A percentile compares a stretch with the other conserved stretches of the same genome.
These are phyloP conservation scores for Lethocerus indicus DNA, from an alignment of 1,140 invertebrate species.

Conservation along the genomic window DNA sequence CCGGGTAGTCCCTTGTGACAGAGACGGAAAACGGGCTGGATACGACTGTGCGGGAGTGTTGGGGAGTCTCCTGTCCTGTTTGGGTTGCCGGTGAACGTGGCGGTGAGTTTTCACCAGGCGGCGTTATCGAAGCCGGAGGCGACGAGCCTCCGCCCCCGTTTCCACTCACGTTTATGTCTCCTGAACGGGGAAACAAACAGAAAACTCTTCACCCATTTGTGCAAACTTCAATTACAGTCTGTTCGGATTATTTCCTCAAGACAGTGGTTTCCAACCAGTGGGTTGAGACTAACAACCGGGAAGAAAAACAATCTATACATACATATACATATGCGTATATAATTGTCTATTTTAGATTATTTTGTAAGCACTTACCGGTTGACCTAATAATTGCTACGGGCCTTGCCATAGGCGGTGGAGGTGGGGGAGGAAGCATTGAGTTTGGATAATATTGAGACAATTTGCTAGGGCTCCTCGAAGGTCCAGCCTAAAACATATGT, in stretches of 20 bases:
- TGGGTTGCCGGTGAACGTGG: slow-evolving; percentile 28
- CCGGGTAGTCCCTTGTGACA: slow-evolving; percentile 43
- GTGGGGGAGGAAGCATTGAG: slow-evolving; percentile 84
- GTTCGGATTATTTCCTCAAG: too few species aligned
- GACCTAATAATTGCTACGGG: slow-evolving; percentile 89
- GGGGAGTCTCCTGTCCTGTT: slow-evolving; percentile 20
- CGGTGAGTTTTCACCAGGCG: slow-evolving; percentile 24
- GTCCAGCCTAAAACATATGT: slow-evolving; percentile 28
- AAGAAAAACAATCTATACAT: too few species aligned
- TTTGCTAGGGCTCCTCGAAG: slow-evolving; percentile 37
- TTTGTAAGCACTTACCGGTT: slow-evolving; percentile 37
- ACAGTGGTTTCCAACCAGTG: too few species aligned
- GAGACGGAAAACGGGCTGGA: slow-evolving; percentile 33
- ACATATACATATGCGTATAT: neutral
- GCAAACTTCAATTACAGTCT: too few species aligned
- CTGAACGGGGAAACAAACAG: too few species aligned
- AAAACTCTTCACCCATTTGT: too few species aligned
- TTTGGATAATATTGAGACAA: slow-evolving; percentile 75
- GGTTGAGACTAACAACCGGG: too few species aligned
- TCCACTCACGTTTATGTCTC: too few species aligned
- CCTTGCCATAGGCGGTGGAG: slow-evolving; percentile 87
- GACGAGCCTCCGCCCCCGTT: too few species aligned
- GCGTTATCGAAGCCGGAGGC: too few species aligned
- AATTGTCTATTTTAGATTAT: neutral
- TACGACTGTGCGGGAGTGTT: slow-evolving; percentile 26